Conservation (phyloP, 2,888 invertebrate species). For the Dicycla oo region DNA sequence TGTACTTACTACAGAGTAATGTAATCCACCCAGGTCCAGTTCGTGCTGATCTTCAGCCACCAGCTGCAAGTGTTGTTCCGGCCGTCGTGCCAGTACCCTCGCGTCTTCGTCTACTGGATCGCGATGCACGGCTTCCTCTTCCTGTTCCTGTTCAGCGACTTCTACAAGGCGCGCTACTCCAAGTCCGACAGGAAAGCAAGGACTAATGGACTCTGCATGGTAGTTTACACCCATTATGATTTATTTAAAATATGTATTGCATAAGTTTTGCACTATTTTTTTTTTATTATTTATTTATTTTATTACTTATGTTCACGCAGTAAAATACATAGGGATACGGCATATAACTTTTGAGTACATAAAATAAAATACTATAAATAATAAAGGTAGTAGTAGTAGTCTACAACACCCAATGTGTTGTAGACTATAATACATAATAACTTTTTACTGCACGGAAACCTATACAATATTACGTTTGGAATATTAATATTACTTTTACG, state of each 20-base stretch:
- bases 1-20: neutral
- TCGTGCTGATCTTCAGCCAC: conserved; percentile 97
- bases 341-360: neutral
- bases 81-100: conserved; percentile 98
- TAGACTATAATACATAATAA: neutral
- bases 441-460: neutral
- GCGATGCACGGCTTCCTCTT: conserved; percentile 98
- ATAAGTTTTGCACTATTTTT: neutral
- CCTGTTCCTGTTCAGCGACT: conserved; percentile 98
- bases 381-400: no score
- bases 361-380: no score
- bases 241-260: neutral
- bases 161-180: conserved; percentile 96
- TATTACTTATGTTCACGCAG: no score
- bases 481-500: neutral
- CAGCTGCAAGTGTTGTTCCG: conserved; percentile 97
- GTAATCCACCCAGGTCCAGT: conserved; percentile 93
- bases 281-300: no score
- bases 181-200: conserved; percentile 78
- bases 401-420: no score
- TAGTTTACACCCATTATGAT: conserved; percentile 79
- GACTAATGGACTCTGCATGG: conserved; percentile 92
- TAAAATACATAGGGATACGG: neutral
- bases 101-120: conserved; percentile 98
- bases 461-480: neutral